Base-by-base conservation (phyloP, 2,797 vertebrate genomes). In the Manis javanica region DNA sequence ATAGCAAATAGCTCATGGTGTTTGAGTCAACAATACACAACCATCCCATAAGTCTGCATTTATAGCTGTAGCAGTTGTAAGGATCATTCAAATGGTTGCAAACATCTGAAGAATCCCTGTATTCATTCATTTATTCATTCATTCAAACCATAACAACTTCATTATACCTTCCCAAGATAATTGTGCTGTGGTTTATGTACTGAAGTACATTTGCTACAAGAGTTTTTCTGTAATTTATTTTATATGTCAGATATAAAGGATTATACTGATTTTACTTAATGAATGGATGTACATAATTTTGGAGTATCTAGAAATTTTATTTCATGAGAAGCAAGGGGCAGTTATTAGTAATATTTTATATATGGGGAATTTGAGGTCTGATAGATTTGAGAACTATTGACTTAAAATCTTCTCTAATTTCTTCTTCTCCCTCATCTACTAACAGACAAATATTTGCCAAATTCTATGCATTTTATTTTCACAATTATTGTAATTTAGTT, bases 211-310 rank as follows among this genome's bases (percentile, higher is more conserved):
- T 57, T 74, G 7, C 4, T 82, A 46, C 75, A 31, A 88, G 55
- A 79, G 2, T 37, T 78, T 78, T 90, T 46, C 11, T 69, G 83
- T 49, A 69, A 84, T 92, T 94, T 87, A 23, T 95, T 92, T 86
- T 71, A 57, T 42, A 26, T 26, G 15, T 83, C 26, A 77, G 18
- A 57, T 74, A 37, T 77, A 89, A 96, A 87, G 11, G 7, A 53
- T 61, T 83, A 63, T 51, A 53, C 6, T 86, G 18, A 82, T 87
- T 75, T 90, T 63, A 24, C 39, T 78, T 90, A 85, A 78, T 49
- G 23, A 90, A 66, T 42, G 6, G 9, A 23, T 72, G 7, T 31
- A 77, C n/a, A 55, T 64, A 39, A 18, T 59, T 78, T 83, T 63
- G 31, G 87, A 74, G 24, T 84, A 24, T 55, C 37, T 90, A 46